Evolutionary conservation across 2,888 invertebrate genomes (phyloP).

Genomic region (Agrochola litura): DNA sequence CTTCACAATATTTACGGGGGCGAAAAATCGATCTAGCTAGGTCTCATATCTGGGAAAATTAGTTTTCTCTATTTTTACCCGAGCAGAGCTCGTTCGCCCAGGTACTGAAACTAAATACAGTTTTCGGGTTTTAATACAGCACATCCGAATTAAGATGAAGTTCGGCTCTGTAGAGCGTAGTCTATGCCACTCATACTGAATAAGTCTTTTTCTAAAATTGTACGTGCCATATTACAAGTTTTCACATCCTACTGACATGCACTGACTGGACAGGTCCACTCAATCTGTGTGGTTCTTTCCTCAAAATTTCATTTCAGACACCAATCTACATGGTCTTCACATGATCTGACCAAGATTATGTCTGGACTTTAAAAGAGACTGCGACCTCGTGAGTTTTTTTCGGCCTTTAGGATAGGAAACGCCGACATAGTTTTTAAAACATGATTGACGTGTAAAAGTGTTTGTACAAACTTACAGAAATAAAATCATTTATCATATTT

Average conservation of each 20-base stretch:
- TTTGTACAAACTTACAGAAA: not conserved
- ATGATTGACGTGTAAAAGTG: not conserved
- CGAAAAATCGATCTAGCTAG: too few relatives aligned
- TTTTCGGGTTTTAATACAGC: not conserved
- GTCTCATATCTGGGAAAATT: too few relatives aligned
- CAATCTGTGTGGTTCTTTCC: too few relatives aligned
- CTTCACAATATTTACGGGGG: not conserved
- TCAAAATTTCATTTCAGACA: not conserved
- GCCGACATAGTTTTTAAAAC: not conserved
- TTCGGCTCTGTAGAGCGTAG: not conserved
- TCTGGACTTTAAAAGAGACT: not conserved
- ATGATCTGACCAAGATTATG: constrained; percentile 1
- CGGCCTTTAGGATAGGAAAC: not conserved
- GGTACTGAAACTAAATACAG: not conserved
- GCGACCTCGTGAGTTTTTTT: not conserved
- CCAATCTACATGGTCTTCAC: not conserved
- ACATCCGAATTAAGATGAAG: not conserved
- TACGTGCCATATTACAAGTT: not conserved
- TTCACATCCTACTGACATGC: not conserved
- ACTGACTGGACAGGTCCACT: too few relatives aligned
- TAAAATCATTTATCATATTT: not conserved
- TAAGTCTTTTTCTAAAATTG: not conserved
- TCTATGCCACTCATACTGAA: not conserved
- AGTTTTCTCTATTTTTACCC: too few relatives aligned
- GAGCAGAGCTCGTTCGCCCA: too few relatives aligned